Conservation (phyloP, 2,113 vertebrate species). For the Oryzias javanicus region DNA sequence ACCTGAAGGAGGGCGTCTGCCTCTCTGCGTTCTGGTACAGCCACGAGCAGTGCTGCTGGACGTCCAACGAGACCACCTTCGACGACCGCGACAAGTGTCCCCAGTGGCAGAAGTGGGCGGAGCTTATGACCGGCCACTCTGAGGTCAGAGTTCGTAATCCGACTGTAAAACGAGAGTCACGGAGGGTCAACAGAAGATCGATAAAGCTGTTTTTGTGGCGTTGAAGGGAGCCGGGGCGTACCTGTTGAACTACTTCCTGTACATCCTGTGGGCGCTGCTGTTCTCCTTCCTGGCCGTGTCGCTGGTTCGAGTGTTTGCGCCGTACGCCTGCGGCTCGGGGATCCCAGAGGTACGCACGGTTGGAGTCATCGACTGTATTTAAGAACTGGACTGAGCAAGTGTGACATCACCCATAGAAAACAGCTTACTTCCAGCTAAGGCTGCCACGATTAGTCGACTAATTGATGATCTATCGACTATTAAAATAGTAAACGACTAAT, state of each 20-base stretch:
- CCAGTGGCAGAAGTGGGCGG: slow-evolving; percentile 97
- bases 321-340: slow-evolving; percentile 96
- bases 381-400: background rate
- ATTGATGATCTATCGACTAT: no score
- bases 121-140: slow-evolving; percentile 87
- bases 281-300: slow-evolving; percentile 96
- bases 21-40: slow-evolving; percentile 95
- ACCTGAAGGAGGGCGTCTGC: slow-evolving; percentile 96
- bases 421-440: no score
- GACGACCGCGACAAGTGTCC: slow-evolving; percentile 97
- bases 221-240: slow-evolving; percentile 90
- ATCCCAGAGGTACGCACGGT: slow-evolving; percentile 87
- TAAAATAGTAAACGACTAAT: no score
- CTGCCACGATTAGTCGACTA: no score
- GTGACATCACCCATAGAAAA: background rate
- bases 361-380: background rate
- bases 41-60: slow-evolving; percentile 99
- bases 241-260: slow-evolving; percentile 95
- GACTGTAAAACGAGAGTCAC: background rate
- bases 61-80: slow-evolving; percentile 93
- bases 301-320: slow-evolving; percentile 94
- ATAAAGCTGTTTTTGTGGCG: background rate
- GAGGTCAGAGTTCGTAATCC: slow-evolving; percentile 75
- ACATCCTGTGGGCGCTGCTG: slow-evolving; percentile 90
- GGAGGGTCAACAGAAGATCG: background rate